Evolutionary conservation across 1,140 invertebrate species (phyloP), one percentile per base, ranked within the genome.

Genomic region (Listronotus oregonensis): DNA sequence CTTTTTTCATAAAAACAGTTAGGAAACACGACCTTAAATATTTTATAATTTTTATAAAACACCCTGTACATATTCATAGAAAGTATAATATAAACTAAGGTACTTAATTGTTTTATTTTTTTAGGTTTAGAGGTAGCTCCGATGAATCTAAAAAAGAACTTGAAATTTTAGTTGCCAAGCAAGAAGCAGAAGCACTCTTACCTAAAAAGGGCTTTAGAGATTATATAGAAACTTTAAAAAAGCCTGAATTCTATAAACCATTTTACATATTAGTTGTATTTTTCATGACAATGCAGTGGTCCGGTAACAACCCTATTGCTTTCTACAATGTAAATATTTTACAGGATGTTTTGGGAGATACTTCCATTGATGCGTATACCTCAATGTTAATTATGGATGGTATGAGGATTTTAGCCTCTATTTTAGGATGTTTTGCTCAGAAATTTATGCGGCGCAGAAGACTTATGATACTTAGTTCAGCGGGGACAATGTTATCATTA

Each of bases 261-360:
- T 72, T 89, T 11, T 59, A 82, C 2, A 84, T 89, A 9, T 80
- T 87, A 71, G 79, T 82, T 8, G 62, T 84, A n/a, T 84, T 86
- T 62, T 88, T 89, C 67, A 77, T 85, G 42, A 83, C 84, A 0
- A 81, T 82, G 58, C 87, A 89, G 67, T 85, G 86, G 56, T 82
- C 84, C 12, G 88, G 87, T 0, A 80, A 86, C 0, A 88, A 91
- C 73, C 87, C 87, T 0, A 81, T 92, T 1, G 85, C 85, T 42
- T 92, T 90, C 75, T 91, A 91, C 73, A 86, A 88, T 1, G 86
- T 90, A n/a, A 80, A 82, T 32, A 87, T 86, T 42, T 82, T 84
- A 70, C 77, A 82, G 56, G 81, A 84, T 14, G 14, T 44, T 10
- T 76, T 85, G 1, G 82, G 79, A 8, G 75, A 77, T 14, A 77